Base-by-base conservation (phyloP, 2,113 vertebrate species). In the Rhinolophus ferrumequinum region DNA sequence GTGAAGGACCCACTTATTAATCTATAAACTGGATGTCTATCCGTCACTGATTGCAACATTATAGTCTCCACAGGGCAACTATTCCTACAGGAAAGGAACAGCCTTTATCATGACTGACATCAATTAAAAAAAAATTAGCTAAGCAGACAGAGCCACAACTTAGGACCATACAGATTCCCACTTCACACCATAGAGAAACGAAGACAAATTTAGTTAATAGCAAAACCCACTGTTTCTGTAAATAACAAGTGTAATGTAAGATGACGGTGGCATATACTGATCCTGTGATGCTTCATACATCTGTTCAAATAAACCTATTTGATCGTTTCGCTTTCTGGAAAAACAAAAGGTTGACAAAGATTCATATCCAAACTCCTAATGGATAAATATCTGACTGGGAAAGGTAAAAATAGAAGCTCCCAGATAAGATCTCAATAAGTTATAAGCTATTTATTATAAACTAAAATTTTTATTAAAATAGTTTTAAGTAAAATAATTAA, bases 1-100 rank as follows among this genome's bases (percentile, higher is more conserved):
- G 58, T 88, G 92, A 84, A 96, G 54, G 95, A 96, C 88, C 76
- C 97, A 96, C 96, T 97, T 96, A 96, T 93, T 98, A 97, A 98
- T 97, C 98, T 96, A 98, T 94, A 94, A 93, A 47, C 72, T 62
- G 94, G 67, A 93, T 13, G 28, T 91, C 96, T 97, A n/a, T 16
- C 91, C 92, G 86, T 97, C 92, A 98, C 97, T 88, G 72, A 82
- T 75, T 6, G 0, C 58, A 94, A 66, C 9, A 44, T 87, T 75
- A 92, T 72, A 12, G 33, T 83, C 77, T 96, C 86, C 64, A 83
- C 26, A 82, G 85, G 44, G n/a, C 82, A 96, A 73, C 8, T 88
- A 47, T 60, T 82, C 44, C 77, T 66, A 88, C 1, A 66, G 54
- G 58, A 95, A 93, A 82, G 86, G 64, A 13, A 28, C 10, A 30